Evolutionary conservation across 2,113 vertebrate species (phyloP), one percentile per base, ranked within the genome.

Genomic region (Acinonyx jubatus): DNA sequence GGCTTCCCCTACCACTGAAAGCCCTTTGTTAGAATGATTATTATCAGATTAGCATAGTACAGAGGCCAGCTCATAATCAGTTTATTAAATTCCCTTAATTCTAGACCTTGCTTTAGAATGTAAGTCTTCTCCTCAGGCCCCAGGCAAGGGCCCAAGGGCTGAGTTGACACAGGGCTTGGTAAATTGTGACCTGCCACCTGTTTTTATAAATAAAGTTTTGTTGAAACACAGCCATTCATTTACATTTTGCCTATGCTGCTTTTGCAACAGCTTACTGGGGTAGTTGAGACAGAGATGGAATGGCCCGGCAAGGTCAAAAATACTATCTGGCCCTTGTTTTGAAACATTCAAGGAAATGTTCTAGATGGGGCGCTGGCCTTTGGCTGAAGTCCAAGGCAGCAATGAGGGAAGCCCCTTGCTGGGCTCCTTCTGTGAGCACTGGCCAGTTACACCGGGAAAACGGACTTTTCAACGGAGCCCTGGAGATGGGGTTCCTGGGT

Each of bases 281-380:
- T 73, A 89, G 31, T 41, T 86, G 25, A 23, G 63, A 50, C 76
- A 76, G 94, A 97, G 33, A 87, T 31, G 7, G 10, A 45, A 45
- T 76, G 33, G 50, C 65, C 33, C 33, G 4, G 52, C 23, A 65
- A 78, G 93, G 48, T 52, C 8, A 4, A 74, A 96, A 95, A 80
- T 52, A 68, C 87, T 93, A 25, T 73, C 65, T 61, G 38, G n/a
- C 57, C 45, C 29, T 36, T 61, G 84, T 61, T 63, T 63, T 48
- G 48, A 79, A 41, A 71, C 55, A 76, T 69, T 91, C 80, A 65
- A 95, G 91, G 68, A 95, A 86, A 73, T 94, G 61, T 76, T 69
- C 79, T 71, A 50, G 80, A 14, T 69, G 74, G 0, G 4, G 31
- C n/a, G 83, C 50, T 5, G 31, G 57, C 91, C 88, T 88, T 88